Percentiles rank a stretch among this genome's conserved stretches.
Conservation (phyloP, 1,140 invertebrate genomes). For the Drosophila prosaltans region DNA sequence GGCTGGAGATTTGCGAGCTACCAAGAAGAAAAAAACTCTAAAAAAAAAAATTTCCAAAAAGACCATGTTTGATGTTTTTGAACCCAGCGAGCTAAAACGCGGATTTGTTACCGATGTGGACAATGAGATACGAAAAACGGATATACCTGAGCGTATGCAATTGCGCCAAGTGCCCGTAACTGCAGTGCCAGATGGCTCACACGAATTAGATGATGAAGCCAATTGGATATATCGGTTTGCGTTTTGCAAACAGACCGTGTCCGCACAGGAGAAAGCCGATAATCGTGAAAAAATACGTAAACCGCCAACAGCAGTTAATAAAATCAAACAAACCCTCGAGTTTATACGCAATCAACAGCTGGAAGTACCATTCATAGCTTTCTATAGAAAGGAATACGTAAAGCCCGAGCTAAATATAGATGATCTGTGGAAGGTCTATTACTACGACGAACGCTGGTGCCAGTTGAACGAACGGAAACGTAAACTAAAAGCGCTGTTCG, state of each 20-base stretch:
- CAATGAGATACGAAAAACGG: slow-evolving; percentile 94
- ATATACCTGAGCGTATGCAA: slow-evolving; percentile 96
- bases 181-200: slow-evolving; percentile 90
- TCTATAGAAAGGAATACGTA: slow-evolving; percentile 99
- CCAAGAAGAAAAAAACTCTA: slow-evolving; percentile 88
- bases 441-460: slow-evolving; percentile 98
- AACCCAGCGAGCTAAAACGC: slow-evolving; percentile 97
- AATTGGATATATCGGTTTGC: slow-evolving; percentile 99
- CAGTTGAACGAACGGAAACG: slow-evolving; percentile 93
- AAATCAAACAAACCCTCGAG: slow-evolving; percentile 96
- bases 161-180: slow-evolving; percentile 94
- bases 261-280: slow-evolving; percentile 87
- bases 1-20: slow-evolving; percentile 85
- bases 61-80: slow-evolving; percentile 97
- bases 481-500: slow-evolving; percentile 91
- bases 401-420: slow-evolving; percentile 96
- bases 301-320: slow-evolving; percentile 86
- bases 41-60: slow-evolving; percentile 92
- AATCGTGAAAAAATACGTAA: slow-evolving; percentile 74
- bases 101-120: slow-evolving; percentile 98
- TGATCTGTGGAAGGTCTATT: slow-evolving; percentile 98
- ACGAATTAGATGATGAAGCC: slow-evolving; percentile 96
- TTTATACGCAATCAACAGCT: slow-evolving; percentile 98
- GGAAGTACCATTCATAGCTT: slow-evolving; percentile 99
- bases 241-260: slow-evolving; percentile 92